phyloP scores from a whole-genome alignment of 2,888 invertebrate genomes.

The Lasioglossum zephyrum region DNA sequence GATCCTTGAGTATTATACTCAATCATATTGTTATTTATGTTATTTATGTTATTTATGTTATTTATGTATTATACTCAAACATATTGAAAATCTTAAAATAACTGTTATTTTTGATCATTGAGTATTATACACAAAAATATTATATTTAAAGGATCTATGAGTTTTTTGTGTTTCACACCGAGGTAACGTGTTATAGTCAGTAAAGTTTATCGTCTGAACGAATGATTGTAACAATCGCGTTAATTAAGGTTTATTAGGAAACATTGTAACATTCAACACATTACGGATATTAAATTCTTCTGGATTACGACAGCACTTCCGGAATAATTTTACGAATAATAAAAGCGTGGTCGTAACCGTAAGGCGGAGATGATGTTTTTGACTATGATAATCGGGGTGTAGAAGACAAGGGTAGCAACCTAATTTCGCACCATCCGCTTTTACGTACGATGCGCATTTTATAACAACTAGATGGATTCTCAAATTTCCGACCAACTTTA shows the following conservation, averaged over 20 bases:
- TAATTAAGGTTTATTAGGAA: neutral
- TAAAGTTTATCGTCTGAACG: neutral
- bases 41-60: too few relatives aligned
- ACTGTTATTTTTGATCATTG: too few relatives aligned
- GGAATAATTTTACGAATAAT: constrained; percentile 36
- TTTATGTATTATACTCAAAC: too few relatives aligned
- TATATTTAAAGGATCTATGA: too few relatives aligned
- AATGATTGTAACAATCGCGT: neutral
- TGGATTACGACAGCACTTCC: constrained; percentile 16
- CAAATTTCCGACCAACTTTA: constrained; percentile 77
- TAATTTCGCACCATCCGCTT: constrained; percentile 61
- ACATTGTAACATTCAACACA: neutral
- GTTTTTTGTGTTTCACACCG: neutral
- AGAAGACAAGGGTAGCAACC: constrained; percentile 60
- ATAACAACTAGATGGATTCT: constrained; percentile 73
- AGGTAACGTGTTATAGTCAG: neutral
- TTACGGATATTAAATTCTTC: neutral
- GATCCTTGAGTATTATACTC: too few relatives aligned
- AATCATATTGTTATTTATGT: too few relatives aligned
- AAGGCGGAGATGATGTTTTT: constrained; percentile 48
- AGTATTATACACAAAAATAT: too few relatives aligned
- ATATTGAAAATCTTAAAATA: too few relatives aligned
- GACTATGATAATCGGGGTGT: constrained; percentile 56
- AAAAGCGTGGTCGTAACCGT: constrained; percentile 30
- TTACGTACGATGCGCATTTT: constrained; percentile 57